Percentiles rank a stretch among this genome's conserved stretches.
phyloP scores from a whole-genome alignment of 2,888 invertebrate genomes.

The Lasioglossum zephyrum region DNA sequence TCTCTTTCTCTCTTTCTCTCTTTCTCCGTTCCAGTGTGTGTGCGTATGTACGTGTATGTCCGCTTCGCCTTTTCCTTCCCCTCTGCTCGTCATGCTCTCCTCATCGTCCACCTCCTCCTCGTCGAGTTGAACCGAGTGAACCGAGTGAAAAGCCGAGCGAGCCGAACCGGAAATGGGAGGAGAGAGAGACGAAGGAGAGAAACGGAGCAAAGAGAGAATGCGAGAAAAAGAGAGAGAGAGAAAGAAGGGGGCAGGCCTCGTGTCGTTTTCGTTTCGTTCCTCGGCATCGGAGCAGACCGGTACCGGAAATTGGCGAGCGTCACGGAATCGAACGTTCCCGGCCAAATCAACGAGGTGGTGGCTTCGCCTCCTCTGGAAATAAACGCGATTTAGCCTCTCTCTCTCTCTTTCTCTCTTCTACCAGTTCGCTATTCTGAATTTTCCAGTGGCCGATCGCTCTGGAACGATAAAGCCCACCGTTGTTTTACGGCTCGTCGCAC shows the following conservation, averaged over 20 bases:
- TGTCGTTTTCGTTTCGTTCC: constrained; percentile 43
- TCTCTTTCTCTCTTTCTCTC: constrained; percentile 52
- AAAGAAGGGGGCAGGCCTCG: neutral
- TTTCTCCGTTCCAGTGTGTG: constrained; percentile 19
- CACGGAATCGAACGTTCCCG: constrained; percentile 56
- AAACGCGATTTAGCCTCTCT: neutral
- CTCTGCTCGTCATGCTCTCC: neutral
- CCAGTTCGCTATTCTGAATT: constrained; percentile 44
- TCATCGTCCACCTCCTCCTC: neutral
- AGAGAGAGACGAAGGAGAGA: neutral
- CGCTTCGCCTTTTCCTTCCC: constrained; percentile 9
- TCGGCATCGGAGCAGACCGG: constrained; percentile 46
- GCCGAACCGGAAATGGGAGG: constrained; percentile 18
- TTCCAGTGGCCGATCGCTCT: constrained; percentile 42
- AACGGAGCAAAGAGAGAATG: neutral
- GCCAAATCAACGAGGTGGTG: constrained; percentile 36
- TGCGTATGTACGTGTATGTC: neutral
- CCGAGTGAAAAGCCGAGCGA: constrained; percentile 24
- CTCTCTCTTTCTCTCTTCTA: neutral
- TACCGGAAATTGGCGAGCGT: constrained; percentile 69
- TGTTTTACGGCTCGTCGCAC: constrained; percentile 37
- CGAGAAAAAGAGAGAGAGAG: neutral
- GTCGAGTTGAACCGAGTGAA: neutral
- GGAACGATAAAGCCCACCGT: constrained; percentile 52
- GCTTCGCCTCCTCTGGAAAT: constrained; percentile 32